These are phyloP conservation scores for Sapayoa aenigma DNA, from an alignment of 2,113 vertebrate genomes.

Conservation along the genomic window DNA sequence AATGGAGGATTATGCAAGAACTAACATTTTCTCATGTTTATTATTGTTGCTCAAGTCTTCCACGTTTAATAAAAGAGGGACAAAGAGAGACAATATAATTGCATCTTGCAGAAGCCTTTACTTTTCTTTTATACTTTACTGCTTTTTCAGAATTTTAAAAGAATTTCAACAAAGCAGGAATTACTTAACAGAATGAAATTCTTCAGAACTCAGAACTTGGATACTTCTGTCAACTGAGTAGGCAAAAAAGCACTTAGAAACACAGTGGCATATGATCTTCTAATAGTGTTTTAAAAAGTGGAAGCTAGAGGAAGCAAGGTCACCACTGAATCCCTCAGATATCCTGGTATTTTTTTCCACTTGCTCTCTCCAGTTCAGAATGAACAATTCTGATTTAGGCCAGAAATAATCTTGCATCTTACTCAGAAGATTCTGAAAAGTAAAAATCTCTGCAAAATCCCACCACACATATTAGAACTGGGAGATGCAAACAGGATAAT, in stretches of 20 bases:
- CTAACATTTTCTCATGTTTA: constrained; percentile 28
- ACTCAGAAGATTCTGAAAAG: not conserved
- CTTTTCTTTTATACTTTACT: not conserved
- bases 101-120: not conserved
- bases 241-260: not conserved
- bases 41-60: constrained; percentile 24
- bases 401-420: not conserved
- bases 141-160: constrained; percentile 1
- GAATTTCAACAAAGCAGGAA: not conserved
- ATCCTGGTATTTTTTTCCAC: not conserved
- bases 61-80: not conserved
- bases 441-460: not conserved
- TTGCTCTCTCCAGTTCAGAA: not conserved
- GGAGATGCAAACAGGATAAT: not conserved
- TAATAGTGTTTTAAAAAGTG: not conserved
- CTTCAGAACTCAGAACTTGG: not conserved
- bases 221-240: not conserved
- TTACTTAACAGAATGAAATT: not conserved
- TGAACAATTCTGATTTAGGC: not conserved
- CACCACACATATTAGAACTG: not conserved
- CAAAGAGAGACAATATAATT: constrained; percentile 18
- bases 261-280: not conserved
- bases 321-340: not conserved
- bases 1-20: constrained; percentile 12
- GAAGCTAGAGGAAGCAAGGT: not conserved